Evolutionary conservation across 1,140 invertebrate species (phyloP).

Genomic region (Tetragonula clypearis): DNA sequence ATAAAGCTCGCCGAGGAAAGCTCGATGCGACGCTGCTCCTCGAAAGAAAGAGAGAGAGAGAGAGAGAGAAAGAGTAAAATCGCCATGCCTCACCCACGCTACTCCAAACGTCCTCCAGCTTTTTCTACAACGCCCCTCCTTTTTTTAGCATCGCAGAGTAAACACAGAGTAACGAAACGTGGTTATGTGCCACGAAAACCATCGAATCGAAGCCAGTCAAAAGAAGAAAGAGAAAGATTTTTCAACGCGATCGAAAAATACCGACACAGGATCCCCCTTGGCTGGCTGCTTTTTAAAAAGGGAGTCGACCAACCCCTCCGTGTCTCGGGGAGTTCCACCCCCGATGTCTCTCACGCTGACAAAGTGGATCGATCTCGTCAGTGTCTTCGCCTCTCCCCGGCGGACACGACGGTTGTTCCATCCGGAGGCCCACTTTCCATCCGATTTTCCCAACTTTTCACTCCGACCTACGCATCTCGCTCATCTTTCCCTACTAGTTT

Average conservation of each 20-base stretch:
- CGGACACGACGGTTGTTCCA: constrained; percentile 11
- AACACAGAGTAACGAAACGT: constrained; percentile 51
- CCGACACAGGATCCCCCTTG: constrained; percentile 25
- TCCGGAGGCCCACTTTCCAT: constrained; percentile 55
- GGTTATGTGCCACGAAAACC: constrained; percentile 26
- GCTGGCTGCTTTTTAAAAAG: constrained; percentile 60
- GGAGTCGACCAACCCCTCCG: constrained; percentile 46
- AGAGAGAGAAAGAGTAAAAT: not conserved
- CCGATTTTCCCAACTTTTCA: constrained; percentile 55
- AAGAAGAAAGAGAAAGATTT: constrained; percentile 34
- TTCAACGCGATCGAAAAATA: constrained; percentile 41
- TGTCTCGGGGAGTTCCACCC: constrained; percentile 46
- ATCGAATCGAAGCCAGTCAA: constrained; percentile 24
- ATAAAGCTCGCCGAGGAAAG: not conserved
- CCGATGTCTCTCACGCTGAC: constrained; percentile 60
- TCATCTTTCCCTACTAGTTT: not conserved
- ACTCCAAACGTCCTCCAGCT: constrained; percentile 35
- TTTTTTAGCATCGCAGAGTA: constrained; percentile 57
- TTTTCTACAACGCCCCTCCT: not conserved
- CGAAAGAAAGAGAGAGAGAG: not conserved
- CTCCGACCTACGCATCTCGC: constrained; percentile 32
- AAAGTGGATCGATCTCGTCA: constrained; percentile 69
- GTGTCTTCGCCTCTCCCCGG: constrained; percentile 42
- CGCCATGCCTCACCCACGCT: not conserved
- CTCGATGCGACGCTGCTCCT: not conserved